These are phyloP conservation scores for Geodia barretti DNA, from an alignment of 37 sponge, comb jelly and placozoan species.

Conservation along the genomic window DNA sequence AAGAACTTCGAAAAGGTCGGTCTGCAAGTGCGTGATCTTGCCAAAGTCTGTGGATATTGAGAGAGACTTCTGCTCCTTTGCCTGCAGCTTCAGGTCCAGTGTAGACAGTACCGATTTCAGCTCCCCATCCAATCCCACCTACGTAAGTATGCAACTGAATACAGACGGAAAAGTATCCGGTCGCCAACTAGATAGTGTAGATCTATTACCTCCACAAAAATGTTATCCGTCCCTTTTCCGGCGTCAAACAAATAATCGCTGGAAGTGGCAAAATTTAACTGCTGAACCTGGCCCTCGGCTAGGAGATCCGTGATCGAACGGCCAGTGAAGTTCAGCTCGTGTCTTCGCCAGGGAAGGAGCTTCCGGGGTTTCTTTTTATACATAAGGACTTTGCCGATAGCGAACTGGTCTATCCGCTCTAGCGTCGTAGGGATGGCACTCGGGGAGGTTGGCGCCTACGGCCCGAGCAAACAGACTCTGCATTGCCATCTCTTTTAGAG, in stretches of 20 bases:
- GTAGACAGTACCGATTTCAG: slow-evolving; percentile 13
- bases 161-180: too few species aligned
- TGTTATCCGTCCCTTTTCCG: not conserved
- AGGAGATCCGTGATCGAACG: slow-evolving; percentile 34
- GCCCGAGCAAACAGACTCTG: slow-evolving; percentile 52
- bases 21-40: slow-evolving; percentile 26
- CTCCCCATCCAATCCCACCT: slow-evolving; percentile 52
- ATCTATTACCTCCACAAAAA: not conserved
- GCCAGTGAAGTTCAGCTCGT: slow-evolving; percentile 64
- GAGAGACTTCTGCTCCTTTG: slow-evolving; percentile 29
- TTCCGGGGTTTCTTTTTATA: slow-evolving; percentile 55
- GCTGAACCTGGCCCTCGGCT: slow-evolving; percentile 13
- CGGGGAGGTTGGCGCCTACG: slow-evolving; percentile 42
- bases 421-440: slow-evolving; percentile 48
- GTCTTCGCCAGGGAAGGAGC: slow-evolving; percentile 48
- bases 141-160: too few species aligned
- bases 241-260: slow-evolving; percentile 4
- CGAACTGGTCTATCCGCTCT: slow-evolving; percentile 49
- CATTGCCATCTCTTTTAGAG: slow-evolving; percentile 23
- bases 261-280: slow-evolving; percentile 4
- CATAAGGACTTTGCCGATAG: slow-evolving; percentile 62
- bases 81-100: slow-evolving; percentile 26
- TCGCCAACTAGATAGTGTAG: too few species aligned
- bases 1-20: slow-evolving; percentile 30
- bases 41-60: slow-evolving; percentile 50